These are phyloP conservation scores for Amiota mariae DNA, from an alignment of 2,888 invertebrate genomes.

Conservation along the genomic window DNA sequence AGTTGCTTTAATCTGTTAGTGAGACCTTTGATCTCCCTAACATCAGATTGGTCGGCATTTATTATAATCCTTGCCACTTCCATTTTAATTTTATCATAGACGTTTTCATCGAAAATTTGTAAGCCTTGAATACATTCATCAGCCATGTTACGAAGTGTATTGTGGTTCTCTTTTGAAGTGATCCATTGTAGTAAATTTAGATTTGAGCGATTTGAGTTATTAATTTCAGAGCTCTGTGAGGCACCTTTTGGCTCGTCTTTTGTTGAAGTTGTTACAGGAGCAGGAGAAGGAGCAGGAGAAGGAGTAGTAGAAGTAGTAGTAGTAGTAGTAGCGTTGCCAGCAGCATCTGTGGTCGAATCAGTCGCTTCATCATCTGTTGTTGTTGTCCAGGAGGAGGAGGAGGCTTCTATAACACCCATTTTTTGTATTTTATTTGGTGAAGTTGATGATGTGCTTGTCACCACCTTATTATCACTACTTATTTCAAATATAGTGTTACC, in stretches of 20 bases:
- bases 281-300: too few species aligned
- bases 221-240: slow-evolving; percentile 27
- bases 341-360: too few species aligned
- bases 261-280: background rate
- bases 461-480: slow-evolving; percentile 54
- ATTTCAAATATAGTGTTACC: too few species aligned
- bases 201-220: too few species aligned
- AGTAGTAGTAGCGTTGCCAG: too few species aligned
- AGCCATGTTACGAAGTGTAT: slow-evolving; percentile 83
- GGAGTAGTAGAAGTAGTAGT: too few species aligned
- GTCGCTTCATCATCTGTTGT: background rate
- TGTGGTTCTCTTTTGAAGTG: slow-evolving; percentile 85
- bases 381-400: background rate
- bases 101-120: slow-evolving; percentile 79
- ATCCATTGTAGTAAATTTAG: slow-evolving; percentile 89
- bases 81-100: slow-evolving; percentile 79
- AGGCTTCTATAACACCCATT: slow-evolving; percentile 54
- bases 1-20: too few species aligned
- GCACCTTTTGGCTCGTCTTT: slow-evolving; percentile 33
- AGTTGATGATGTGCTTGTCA: slow-evolving; percentile 41
- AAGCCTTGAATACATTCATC: slow-evolving; percentile 85
- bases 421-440: slow-evolving; percentile 70
- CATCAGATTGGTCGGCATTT: slow-evolving; percentile 76
- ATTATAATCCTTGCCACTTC: slow-evolving; percentile 81
- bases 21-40: slow-evolving; percentile 91